Evolutionary conservation across 2,888 invertebrate species (phyloP).

Genomic region (Pterostichus madidus): DNA sequence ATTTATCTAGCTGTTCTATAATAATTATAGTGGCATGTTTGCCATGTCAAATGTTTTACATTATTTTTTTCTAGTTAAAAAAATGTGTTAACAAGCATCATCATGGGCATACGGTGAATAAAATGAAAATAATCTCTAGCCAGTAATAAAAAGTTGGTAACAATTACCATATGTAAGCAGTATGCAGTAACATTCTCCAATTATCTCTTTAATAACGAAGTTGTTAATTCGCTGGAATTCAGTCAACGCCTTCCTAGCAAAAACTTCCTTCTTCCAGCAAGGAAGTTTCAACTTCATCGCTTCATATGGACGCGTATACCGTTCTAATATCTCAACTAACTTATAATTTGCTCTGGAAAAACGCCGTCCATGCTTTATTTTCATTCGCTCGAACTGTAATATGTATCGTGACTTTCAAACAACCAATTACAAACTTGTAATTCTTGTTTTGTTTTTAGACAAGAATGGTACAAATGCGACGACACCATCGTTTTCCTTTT

Average conservation of each 20-base stretch:
- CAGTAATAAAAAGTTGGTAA: conserved; percentile 3
- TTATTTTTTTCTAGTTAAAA: too few species aligned
- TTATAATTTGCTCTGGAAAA: conserved; percentile 38
- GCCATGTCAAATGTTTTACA: too few species aligned
- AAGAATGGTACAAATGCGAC: conserved; percentile 27
- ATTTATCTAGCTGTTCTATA: too few species aligned
- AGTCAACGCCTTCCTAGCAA: conserved; percentile 13
- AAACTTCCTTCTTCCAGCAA: conserved; percentile 2
- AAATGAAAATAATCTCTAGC: not conserved
- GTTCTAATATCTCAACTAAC: conserved; percentile 47
- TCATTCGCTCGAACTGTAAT: conserved; percentile 40
- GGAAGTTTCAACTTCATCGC: not conserved
- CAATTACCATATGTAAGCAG: conserved; percentile 27
- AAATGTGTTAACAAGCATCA: too few species aligned
- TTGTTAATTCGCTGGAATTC: conserved; percentile 46
- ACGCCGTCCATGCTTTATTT: conserved; percentile 32
- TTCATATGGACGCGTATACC: conserved; percentile 28
- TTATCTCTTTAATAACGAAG: conserved; percentile 38
- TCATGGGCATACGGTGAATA: too few species aligned
- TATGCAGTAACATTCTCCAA: conserved; percentile 27
- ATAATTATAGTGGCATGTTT: too few species aligned
- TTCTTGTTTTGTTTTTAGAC: conserved; percentile 28
- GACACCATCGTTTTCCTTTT: not conserved
- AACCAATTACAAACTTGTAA: conserved; percentile 49
- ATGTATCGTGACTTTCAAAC: conserved; percentile 47